These are phyloP conservation scores for Formica selysi DNA, from an alignment of 1,140 invertebrate species.

Conservation along the genomic window DNA sequence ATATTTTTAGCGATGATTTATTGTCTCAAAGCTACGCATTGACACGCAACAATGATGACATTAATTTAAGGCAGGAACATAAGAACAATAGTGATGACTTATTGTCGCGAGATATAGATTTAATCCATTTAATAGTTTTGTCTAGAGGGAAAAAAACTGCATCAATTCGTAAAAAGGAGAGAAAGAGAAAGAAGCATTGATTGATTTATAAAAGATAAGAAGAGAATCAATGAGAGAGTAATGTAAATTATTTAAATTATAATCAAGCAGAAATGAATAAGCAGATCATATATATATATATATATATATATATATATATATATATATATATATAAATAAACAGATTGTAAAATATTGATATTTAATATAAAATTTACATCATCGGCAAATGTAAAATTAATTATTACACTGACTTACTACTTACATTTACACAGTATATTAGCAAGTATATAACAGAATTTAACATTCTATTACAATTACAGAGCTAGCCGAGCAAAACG, in stretches of 20 bases:
- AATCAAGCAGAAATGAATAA: background rate
- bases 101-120: background rate
- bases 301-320: too few species aligned
- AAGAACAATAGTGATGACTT: background rate
- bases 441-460: too few species aligned
- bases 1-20: background rate
- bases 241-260: too few species aligned
- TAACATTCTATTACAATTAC: too few species aligned
- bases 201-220: background rate
- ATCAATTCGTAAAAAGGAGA: background rate
- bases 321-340: background rate
- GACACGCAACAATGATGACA: background rate
- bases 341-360: too few species aligned
- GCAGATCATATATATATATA: too few species aligned
- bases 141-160: too few species aligned
- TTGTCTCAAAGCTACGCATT: background rate
- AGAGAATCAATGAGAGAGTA: background rate
- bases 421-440: too few species aligned
- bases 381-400: too few species aligned
- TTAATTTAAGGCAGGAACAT: background rate
- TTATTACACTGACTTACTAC: too few species aligned
- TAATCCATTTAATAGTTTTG: background rate
- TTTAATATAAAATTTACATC: too few species aligned
- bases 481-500: too few species aligned
- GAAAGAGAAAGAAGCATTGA: background rate